Base-by-base conservation (phyloP, 2,113 vertebrate species). In the Microcebus lehilahytsara region DNA sequence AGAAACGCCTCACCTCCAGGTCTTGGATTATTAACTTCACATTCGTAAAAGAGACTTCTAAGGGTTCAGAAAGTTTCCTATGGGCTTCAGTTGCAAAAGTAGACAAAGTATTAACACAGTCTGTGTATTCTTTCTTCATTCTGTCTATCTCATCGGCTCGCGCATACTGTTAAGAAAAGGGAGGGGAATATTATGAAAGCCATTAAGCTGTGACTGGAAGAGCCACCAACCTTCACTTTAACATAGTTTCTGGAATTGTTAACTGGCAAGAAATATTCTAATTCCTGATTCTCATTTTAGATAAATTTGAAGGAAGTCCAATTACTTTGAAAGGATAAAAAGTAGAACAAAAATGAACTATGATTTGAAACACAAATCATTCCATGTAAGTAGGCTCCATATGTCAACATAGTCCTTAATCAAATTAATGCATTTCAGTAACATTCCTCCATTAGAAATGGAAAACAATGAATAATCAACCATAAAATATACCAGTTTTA, bases 41-140 rank as follows among this genome's bases (percentile, higher is more conserved):
- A 94, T 99, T 99, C 58, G 99, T 97, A 89, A 99, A 99, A 83
- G 99, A 99, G 96, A 99, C 98, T 97, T 99, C 99, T 49, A 99
- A 95, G 32, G 99, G 98, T 23, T 98, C 96, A 51, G 96, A 99
- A 96, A 99, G 97, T 96, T 99, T 99, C 32, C 96, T 97, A 20
- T 99, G 99, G 60, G 99, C 99, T 92, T 98, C 98, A 17, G 99
- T 98, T 96, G 99, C 98, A 97, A 99, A 99, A 94, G 98, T 98
- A 95, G 99, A 99, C 60, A 99, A 97, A 78, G 98, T 74, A 20
- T 98, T 96, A 37, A 99, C 91, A 25, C 99, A 98, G 75, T 99
- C 99, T 34, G 98, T 86, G 72, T 99, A 99, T 37, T 99, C 99
- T 72, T 99, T 99, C 96, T 96, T 99, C 97, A 99, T 99, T 98